Evolutionary conservation across 2,888 invertebrate genomes (phyloP), one percentile per base, ranked within the genome.

Genomic region (Volucella bombylans): DNA sequence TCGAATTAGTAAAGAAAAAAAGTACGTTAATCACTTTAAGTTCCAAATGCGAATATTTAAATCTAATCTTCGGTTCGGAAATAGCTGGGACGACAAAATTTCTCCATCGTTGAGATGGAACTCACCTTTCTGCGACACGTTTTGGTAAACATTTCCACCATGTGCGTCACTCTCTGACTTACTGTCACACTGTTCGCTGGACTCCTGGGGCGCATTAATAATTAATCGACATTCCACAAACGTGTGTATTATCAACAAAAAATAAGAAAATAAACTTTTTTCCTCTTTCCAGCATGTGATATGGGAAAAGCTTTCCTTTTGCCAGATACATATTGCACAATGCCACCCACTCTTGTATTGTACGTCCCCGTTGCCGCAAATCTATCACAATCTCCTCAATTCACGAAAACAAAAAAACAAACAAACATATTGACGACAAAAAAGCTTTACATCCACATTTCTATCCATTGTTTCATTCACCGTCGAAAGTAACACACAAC

Each of bases 231-330:
- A 55, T 39, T 50, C 71, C 38, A 23, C 39, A 12, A 47, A 15
- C 62, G 49, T 23, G 52, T 68, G 47, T 54, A 43, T 39, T 8
- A 23, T 49, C 47, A 50, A 43, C 2, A 14, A 59, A 39, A 31
- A 72, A 31, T 73, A 79, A 14, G 52, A 39, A 31, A 72, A 31
- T 73, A 79, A 79, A 65, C 79, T 39, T 73, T 73, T 65, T 12
- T 14, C 45, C 50, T 31, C 31, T 31, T 65, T 73, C 79, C 79
- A 61, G 62, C 52, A 12, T 45, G 2, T 12, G 41, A 14, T 55
- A 49, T 9, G 23, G 31, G 45, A 15, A 47, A 73, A 79, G 67
- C 73, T 73, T 73, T 79, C 49, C 31, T 6, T 31, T 31, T 31
- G 31, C 6, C 38, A 45, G 39, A 18, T 18, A 52, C 52, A 43